Evolutionary conservation across 2,888 invertebrate genomes (phyloP), one percentile per base, ranked within the genome.

Genomic region (Parnassius glacialis): DNA sequence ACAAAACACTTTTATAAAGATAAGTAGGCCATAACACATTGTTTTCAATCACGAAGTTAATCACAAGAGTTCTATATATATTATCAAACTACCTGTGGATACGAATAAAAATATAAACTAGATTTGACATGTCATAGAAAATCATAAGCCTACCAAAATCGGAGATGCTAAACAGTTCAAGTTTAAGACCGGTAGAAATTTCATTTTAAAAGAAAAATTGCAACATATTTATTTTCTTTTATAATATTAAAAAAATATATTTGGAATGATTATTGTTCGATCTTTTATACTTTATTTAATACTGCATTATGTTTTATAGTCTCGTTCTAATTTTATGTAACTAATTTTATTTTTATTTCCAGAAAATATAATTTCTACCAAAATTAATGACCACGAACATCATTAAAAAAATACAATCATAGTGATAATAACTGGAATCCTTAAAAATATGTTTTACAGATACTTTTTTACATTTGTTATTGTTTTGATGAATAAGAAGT

Each of bases 21-120:
- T 45, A 45, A 25, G 52, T 62, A 62, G 61, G 60, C 57, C 61
- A 52, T 62, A 57, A 25, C 2, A 52, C 45, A 57, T 51, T 43
- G 20, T 44, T 44, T 9, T n/a, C 13, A 44, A 61, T 61, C 61
- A 61, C 57, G 44, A 43, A 61, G 50, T 9, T 34, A 56, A 56
- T 42, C 52, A 57, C 52, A 59, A 42, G 42, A 60, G 45, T 53
- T 48, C 48, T 9, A 59, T 54, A 54, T 9, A 59, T 54, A 54
- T 7, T 34, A 34, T 34, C 34, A 53, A 59, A 41, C 48, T 54
- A 48, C 59, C 48, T 20, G 41, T 25, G 55, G 50, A 44, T 20
- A 55, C 34, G 42, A 20, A 51, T 25, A 20, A 57, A 20, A 50
- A 34, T 13, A 12, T 56, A 41, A 41, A n/a, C 56, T 16, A 13